phyloP scores from a whole-genome alignment of 2,888 invertebrate species.

The Thysanoteuthis rhombus region DNA sequence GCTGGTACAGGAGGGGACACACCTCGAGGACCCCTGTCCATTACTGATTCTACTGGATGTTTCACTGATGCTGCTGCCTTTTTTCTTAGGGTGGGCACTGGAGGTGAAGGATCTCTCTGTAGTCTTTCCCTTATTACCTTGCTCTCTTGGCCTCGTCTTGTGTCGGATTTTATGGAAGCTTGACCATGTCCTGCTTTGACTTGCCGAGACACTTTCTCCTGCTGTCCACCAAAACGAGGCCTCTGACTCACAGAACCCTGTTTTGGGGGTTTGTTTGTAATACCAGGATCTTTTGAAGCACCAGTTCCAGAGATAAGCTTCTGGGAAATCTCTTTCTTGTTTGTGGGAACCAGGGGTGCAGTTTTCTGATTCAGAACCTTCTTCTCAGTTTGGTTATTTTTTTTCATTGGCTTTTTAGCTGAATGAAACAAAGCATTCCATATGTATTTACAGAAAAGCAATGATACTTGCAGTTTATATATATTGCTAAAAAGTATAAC shows the following conservation, averaged over 20 bases:
- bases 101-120: background rate
- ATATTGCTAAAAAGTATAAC: too few relatives aligned
- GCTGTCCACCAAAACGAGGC: background rate
- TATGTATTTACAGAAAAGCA: background rate
- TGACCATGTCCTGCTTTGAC: background rate
- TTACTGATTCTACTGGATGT: background rate
- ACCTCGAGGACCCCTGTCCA: conserved; percentile 38
- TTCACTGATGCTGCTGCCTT: background rate
- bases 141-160: background rate
- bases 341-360: background rate
- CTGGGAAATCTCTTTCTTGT: background rate
- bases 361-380: background rate
- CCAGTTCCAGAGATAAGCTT: background rate
- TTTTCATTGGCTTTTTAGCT: background rate
- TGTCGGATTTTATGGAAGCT: background rate
- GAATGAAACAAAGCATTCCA: background rate
- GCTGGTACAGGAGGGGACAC: conserved; percentile 57
- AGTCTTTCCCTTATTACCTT: background rate
- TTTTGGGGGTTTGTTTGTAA: conserved; percentile 52
- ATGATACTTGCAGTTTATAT: too few relatives aligned
- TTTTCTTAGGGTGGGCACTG: background rate
- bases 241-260: background rate
- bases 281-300: conserved; percentile 49
- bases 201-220: background rate
- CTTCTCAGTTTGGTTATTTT: background rate